These are phyloP conservation scores for Callionymus lyra DNA, from an alignment of 2,113 vertebrate genomes.

Conservation along the genomic window DNA sequence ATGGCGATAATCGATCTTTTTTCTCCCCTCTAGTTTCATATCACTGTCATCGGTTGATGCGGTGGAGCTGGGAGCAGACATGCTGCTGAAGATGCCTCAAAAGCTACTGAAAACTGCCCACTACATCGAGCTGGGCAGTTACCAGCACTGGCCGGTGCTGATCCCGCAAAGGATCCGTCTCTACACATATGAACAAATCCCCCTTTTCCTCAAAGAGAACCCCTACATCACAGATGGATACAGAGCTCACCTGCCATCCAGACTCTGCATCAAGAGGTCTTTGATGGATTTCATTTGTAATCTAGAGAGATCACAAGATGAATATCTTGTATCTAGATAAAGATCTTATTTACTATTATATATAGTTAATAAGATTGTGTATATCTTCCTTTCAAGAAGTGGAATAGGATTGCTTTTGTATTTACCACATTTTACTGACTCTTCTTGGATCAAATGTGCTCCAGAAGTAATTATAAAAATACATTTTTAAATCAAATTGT, in stretches of 20 bases:
- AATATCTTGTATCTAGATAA: too few relatives aligned
- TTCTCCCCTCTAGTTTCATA: conserved; percentile 1
- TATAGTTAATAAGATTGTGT: too few relatives aligned
- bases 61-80: conserved; percentile 15
- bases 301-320: too few relatives aligned
- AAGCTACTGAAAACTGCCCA: conserved; percentile 83
- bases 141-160: conserved; percentile 91
- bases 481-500: too few relatives aligned
- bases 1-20: too few relatives aligned
- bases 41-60: background rate
- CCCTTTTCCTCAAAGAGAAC: conserved; percentile 89
- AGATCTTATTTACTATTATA: too few relatives aligned
- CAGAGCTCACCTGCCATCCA: conserved; percentile 89
- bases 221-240: conserved; percentile 97
- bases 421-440: too few relatives aligned
- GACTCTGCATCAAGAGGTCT: conserved; percentile 89
- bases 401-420: too few relatives aligned
- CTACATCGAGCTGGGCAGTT: conserved; percentile 89
- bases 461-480: too few relatives aligned
- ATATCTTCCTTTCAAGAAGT: too few relatives aligned
- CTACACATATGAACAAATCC: conserved; percentile 95
- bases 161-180: conserved; percentile 85
- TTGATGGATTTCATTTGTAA: too few relatives aligned
- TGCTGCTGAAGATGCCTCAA: conserved; percentile 76
- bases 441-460: too few relatives aligned